phyloP scores from a whole-genome alignment of 2,888 invertebrate species.

The Drosophila helvetica region DNA sequence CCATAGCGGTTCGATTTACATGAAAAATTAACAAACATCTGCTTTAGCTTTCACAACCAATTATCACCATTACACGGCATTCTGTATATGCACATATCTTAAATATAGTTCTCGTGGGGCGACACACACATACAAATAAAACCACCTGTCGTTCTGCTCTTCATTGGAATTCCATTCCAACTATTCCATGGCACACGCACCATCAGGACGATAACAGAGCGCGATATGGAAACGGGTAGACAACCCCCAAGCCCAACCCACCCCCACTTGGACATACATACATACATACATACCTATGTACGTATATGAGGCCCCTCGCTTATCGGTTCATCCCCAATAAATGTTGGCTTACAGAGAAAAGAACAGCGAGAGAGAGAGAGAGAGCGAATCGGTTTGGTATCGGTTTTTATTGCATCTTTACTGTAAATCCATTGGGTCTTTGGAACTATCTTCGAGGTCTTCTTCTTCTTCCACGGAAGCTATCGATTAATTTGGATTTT shows the following conservation, averaged over 20 bases:
- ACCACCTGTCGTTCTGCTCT: slow-evolving; percentile 44
- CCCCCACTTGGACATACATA: neutral
- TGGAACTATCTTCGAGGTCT: neutral
- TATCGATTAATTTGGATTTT: neutral
- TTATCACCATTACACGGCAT: slow-evolving; percentile 1
- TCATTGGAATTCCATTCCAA: slow-evolving; percentile 8
- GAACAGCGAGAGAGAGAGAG: slow-evolving; percentile 1
- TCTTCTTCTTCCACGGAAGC: neutral
- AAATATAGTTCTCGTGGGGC: neutral
- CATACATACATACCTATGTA: no score
- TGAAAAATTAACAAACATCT: slow-evolving; percentile 62
- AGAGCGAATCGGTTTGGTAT: neutral
- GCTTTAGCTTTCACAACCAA: slow-evolving; percentile 40
- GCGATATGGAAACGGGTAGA: neutral
- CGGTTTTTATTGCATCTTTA: slow-evolving; percentile 19
- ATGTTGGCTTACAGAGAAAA: no score
- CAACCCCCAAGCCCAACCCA: slow-evolving; percentile 10
- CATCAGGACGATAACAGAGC: neutral
- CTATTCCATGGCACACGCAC: slow-evolving; percentile 1
- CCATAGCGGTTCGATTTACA: slow-evolving; percentile 23
- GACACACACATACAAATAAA: neutral
- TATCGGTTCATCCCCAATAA: slow-evolving; percentile 38
- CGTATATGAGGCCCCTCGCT: no score
- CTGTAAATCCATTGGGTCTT: neutral
- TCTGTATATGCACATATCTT: neutral